A percentile compares a stretch with the other conserved stretches of the same genome.
Conservation (phyloP, 2,888 invertebrate genomes). For the Agonopterix subpropinquella region DNA sequence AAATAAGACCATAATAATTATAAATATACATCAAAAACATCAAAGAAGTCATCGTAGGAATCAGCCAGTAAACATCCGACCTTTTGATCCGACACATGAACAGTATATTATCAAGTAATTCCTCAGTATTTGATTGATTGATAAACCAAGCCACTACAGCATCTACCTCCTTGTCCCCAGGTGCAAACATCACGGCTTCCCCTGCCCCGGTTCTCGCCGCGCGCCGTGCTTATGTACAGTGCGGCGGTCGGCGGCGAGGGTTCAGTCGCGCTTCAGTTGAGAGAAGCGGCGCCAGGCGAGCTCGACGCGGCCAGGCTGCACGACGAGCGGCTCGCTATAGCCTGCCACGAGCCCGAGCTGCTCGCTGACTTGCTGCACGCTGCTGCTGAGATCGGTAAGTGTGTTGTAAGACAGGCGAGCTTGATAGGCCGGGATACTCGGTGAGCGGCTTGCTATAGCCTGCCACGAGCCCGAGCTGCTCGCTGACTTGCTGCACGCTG, state of each 20-base stretch:
- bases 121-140: too few relatives aligned
- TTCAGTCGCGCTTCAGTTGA: constrained; percentile 76
- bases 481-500: not conserved
- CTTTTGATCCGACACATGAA: too few relatives aligned
- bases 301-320: constrained; percentile 60
- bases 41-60: too few relatives aligned
- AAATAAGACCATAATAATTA: too few relatives aligned
- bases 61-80: too few relatives aligned
- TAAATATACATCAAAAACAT: too few relatives aligned
- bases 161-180: constrained; percentile 18
- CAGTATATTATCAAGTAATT: too few relatives aligned
- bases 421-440: not conserved
- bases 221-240: constrained; percentile 82
- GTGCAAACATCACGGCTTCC: constrained; percentile 71
- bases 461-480: not conserved
- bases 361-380: constrained; percentile 83
- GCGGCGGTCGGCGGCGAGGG: constrained; percentile 79
- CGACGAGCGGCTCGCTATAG: constrained; percentile 81
- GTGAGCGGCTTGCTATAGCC: not conserved
- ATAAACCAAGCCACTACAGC: too few relatives aligned
- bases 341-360: constrained; percentile 85
- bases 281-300: constrained; percentile 73
- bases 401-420: not conserved
- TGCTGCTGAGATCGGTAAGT: constrained; percentile 72
- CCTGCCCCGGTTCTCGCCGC: constrained; percentile 71